Evolutionary conservation across 2,888 invertebrate species (phyloP).

Genomic region (Drosophila nigricruria): DNA sequence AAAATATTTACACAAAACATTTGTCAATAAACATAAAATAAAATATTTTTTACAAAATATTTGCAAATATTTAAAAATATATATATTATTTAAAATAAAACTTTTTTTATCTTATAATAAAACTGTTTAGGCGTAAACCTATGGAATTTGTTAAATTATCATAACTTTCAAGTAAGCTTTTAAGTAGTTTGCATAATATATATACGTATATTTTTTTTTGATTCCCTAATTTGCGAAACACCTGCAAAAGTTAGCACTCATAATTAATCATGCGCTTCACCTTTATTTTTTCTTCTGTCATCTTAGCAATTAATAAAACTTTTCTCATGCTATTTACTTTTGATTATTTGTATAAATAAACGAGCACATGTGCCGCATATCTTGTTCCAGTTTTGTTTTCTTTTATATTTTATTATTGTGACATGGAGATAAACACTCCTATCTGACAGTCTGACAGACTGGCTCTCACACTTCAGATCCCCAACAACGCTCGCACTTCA

Average conservation of each 20-base stretch:
- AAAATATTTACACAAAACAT: too few species aligned
- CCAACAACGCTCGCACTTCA: slow-evolving; percentile 49
- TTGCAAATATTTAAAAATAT: too few species aligned
- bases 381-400: slow-evolving; percentile 54
- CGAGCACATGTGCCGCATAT: slow-evolving; percentile 48
- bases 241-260: slow-evolving; percentile 28
- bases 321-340: slow-evolving; percentile 37
- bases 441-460: slow-evolving; percentile 30
- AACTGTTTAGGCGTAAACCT: neutral
- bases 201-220: neutral
- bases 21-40: too few species aligned
- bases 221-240: neutral
- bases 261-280: slow-evolving; percentile 38
- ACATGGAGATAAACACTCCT: slow-evolving; percentile 58
- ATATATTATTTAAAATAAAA: neutral
- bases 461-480: slow-evolving; percentile 41
- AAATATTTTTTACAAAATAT: too few species aligned
- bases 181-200: too few species aligned
- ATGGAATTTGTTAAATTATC: neutral
- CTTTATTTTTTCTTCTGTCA: slow-evolving; percentile 11
- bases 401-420: slow-evolving; percentile 54
- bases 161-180: neutral
- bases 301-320: slow-evolving; percentile 17
- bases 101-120: too few species aligned
- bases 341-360: slow-evolving; percentile 52